Base-by-base conservation (phyloP, 2,113 vertebrate species). In the Caloenas nicobarica region DNA sequence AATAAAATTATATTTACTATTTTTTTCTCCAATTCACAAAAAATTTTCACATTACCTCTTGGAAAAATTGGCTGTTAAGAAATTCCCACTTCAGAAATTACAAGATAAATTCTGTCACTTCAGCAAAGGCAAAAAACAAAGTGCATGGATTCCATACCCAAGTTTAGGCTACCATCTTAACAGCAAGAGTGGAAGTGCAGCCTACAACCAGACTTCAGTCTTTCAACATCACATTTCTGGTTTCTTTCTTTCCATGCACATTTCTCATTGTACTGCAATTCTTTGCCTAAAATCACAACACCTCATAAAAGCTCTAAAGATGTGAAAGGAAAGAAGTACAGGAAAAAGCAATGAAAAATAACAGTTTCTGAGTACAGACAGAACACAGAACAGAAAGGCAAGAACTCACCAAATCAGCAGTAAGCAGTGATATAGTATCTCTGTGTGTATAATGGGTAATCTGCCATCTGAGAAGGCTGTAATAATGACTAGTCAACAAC, bases 111-210 rank as follows among this genome's bases (percentile, higher is more conserved):
- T 34, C 58, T 80, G 42, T 65, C 1, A 2, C 46, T 91, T 87
- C 76, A 73, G 51, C 34, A 66, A 23, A 0, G 4, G 24, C 33
- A 50, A 42, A 64, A 88, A 74, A 2, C 4, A 0, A 71, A 64
- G 38, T 14, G 5, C 5, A 16, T 25, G 23, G 29, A 17, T 58
- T 26, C 11, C 40, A 86, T 69, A 73, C 17, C 10, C 38, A 68
- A 40, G 68, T 91, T 82, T 58, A 95, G 46, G 82, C 68, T 83
- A 82, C 93, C 94, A 88, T 64, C 85, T 94, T 78, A 84, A 93
- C 93, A 95, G 54, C 62, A 73, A 69, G 70, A 77, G 16, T 70
- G 81, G 91, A 94, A 95, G 42, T 83, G 58, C 89, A 94, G 14
- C 54, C 51, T 71, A 17, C 42, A 81, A 33, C 8, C 19, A 46